Conservation (phyloP, 2,113 vertebrate genomes). For the Barbus barbus region DNA sequence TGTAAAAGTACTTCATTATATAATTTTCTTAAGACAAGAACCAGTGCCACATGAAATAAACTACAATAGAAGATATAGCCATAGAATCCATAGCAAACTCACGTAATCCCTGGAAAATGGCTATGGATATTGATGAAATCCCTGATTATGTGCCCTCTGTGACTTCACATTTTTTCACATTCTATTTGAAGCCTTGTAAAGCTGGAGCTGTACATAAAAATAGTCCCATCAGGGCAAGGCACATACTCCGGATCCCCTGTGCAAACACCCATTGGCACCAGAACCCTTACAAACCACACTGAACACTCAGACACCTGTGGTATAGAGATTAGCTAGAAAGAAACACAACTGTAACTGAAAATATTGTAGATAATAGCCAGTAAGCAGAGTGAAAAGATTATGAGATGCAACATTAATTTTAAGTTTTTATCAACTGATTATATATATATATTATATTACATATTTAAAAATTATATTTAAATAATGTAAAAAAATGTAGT, state of each 20-base stretch:
- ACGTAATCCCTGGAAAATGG: not conserved
- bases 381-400: not conserved
- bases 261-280: conserved; percentile 49
- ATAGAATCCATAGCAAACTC: not conserved
- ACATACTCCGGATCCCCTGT: conserved; percentile 31
- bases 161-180: conserved; percentile 34
- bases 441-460: too few relatives aligned
- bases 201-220: conserved; percentile 44
- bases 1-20: not conserved
- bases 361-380: not conserved
- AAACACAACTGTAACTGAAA: conserved; percentile 20
- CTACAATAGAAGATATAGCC: not conserved
- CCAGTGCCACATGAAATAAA: not conserved
- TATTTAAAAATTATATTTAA: too few relatives aligned
- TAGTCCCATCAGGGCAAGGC: conserved; percentile 42
- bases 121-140: conserved; percentile 11
- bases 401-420: too few relatives aligned
- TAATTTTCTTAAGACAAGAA: not conserved
- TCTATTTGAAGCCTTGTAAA: conserved; percentile 42
- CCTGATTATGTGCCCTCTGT: conserved; percentile 33
- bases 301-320: conserved; percentile 56
- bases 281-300: conserved; percentile 43
- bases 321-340: conserved; percentile 50
- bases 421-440: too few relatives aligned
- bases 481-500: too few relatives aligned